Percentiles rank a stretch among this genome's conserved stretches.
phyloP scores from a whole-genome alignment of 1,140 invertebrate species.

The Nephila pilipes region DNA sequence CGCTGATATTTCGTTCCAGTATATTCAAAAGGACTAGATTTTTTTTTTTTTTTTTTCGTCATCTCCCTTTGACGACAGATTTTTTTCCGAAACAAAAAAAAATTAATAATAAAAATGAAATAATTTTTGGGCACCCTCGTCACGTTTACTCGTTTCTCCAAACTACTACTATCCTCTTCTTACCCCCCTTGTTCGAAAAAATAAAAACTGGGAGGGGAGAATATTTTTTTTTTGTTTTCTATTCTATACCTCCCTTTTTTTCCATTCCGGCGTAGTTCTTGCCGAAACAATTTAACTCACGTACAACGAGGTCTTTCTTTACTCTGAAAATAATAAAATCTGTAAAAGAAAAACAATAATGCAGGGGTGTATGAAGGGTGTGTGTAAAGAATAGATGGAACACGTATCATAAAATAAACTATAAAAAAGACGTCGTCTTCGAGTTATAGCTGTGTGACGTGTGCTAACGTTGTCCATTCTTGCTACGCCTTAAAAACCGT shows the following conservation, averaged over 20 bases:
- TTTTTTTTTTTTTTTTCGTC: slow-evolving; percentile 18
- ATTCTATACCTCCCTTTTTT: neutral
- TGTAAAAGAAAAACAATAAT: slow-evolving; percentile 36
- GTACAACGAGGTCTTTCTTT: slow-evolving; percentile 47
- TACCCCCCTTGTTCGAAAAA: neutral
- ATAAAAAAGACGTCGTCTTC: slow-evolving; percentile 38
- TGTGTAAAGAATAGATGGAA: neutral
- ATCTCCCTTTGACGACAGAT: neutral
- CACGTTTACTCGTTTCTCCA: slow-evolving; percentile 69
- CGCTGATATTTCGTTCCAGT: slow-evolving; percentile 2
- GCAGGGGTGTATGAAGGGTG: neutral
- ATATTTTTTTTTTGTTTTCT: neutral
- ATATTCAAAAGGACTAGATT: slow-evolving; percentile 59
- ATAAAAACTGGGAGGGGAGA: neutral
- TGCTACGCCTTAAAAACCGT: slow-evolving; percentile 2
- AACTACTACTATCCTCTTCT: slow-evolving; percentile 19
- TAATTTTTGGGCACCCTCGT: slow-evolving; percentile 63
- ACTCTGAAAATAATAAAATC: slow-evolving; percentile 71
- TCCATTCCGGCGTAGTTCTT: neutral
- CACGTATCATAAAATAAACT: slow-evolving; percentile 54
- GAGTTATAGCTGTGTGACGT: slow-evolving; percentile 59
- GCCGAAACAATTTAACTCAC: slow-evolving; percentile 73
- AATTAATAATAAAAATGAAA: slow-evolving; percentile 56
- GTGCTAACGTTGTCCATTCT: neutral
- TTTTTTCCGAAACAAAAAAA: slow-evolving; percentile 18